phyloP scores from a whole-genome alignment of 2,888 invertebrate species.

The Cancer borealis region DNA sequence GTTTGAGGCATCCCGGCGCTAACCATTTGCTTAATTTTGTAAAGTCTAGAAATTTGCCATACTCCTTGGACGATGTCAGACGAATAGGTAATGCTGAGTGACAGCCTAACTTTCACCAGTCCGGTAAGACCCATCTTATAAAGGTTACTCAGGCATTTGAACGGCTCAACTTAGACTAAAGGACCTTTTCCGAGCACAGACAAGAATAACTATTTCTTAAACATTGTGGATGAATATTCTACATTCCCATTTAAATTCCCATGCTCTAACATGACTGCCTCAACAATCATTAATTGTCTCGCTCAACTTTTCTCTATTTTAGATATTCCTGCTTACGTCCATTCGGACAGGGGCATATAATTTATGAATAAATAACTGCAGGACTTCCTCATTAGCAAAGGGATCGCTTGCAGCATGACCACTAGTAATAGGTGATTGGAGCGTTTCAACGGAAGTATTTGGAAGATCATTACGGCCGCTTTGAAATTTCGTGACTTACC shows the following conservation, averaged over 20 bases:
- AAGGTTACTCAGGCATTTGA: conserved; percentile 46
- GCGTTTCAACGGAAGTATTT: conserved; percentile 76
- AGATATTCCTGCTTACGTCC: conserved; percentile 48
- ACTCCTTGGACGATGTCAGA: conserved; percentile 48
- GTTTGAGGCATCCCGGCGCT: conserved; percentile 61
- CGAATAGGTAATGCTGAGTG: not conserved
- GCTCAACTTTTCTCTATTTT: conserved; percentile 46
- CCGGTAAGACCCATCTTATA: conserved; percentile 24
- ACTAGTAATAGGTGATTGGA: conserved; percentile 76
- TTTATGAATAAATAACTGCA: conserved; percentile 20
- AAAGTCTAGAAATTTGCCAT: conserved; percentile 51
- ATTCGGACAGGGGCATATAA: conserved; percentile 48
- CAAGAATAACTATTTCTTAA: conserved; percentile 40
- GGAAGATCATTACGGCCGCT: conserved; percentile 61
- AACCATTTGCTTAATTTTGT: conserved; percentile 60
- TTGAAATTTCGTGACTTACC: conserved; percentile 42
- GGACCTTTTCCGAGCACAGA: conserved; percentile 21
- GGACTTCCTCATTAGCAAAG: conserved; percentile 8
- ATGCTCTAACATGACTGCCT: conserved; percentile 36
- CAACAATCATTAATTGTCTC: conserved; percentile 53
- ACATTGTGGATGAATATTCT: conserved; percentile 57
- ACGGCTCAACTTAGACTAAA: conserved; percentile 35
- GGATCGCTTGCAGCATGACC: conserved; percentile 66
- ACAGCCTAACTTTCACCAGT: conserved; percentile 23
- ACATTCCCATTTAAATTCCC: conserved; percentile 56